Conservation (phyloP, 2,888 invertebrate genomes). For the Rhingia rostrata region DNA sequence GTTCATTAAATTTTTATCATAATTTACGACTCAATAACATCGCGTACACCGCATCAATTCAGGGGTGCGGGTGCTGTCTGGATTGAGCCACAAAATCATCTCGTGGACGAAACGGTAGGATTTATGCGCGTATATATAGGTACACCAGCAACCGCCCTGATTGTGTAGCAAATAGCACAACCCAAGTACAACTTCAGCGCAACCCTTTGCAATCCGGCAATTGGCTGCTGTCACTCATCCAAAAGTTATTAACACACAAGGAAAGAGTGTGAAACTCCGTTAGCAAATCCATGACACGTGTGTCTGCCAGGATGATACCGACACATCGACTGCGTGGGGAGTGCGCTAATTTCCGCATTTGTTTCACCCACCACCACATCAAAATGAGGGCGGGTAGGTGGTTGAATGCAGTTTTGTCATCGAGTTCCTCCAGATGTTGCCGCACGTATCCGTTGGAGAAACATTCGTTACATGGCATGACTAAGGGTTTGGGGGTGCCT, state of each 20-base stretch:
- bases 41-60: slow-evolving; percentile 14
- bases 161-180: no score
- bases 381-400: background rate
- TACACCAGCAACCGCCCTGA: background rate
- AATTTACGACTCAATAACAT: slow-evolving; percentile 77
- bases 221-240: slow-evolving; percentile 68
- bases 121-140: slow-evolving; percentile 10
- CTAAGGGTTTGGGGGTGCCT: slow-evolving; percentile 4
- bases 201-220: slow-evolving; percentile 59
- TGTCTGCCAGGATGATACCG: slow-evolving; percentile 50
- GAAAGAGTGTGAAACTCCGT: slow-evolving; percentile 59
- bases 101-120: slow-evolving; percentile 61
- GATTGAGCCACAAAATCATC: slow-evolving; percentile 32
- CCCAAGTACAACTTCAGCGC: background rate
- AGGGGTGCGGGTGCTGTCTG: slow-evolving; percentile 15
- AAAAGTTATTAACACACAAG: slow-evolving; percentile 62
- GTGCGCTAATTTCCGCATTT: slow-evolving; percentile 68
- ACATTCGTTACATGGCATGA: slow-evolving; percentile 9
- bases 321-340: slow-evolving; percentile 33
- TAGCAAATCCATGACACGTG: slow-evolving; percentile 67
- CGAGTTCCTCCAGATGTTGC: slow-evolving; percentile 57
- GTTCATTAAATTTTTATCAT: slow-evolving; percentile 77
- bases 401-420: slow-evolving; percentile 55
- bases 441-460: slow-evolving; percentile 36
- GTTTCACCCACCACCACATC: slow-evolving; percentile 30